A percentile compares a stretch with the other conserved stretches of the same genome.
phyloP scores from a whole-genome alignment of 2,888 invertebrate genomes.

The Eulithis testata region DNA sequence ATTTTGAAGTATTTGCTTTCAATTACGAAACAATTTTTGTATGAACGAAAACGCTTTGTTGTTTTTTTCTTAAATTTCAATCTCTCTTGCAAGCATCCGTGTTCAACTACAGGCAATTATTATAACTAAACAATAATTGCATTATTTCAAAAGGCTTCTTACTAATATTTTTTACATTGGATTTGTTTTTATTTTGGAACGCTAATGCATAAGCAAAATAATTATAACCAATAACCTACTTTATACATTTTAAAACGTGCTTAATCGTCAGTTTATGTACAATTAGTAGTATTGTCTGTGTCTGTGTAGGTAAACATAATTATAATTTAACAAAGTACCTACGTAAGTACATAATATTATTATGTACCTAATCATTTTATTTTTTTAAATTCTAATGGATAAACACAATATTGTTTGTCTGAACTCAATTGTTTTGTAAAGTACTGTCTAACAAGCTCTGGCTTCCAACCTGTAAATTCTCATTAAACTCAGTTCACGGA shows the following conservation, averaged over 20 bases:
- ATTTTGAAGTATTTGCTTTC: slow-evolving; percentile 39
- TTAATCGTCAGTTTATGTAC: too few relatives aligned
- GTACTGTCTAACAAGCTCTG: slow-evolving; percentile 6
- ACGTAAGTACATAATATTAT: too few relatives aligned
- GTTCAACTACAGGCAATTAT: background rate
- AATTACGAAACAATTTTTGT: slow-evolving; percentile 21
- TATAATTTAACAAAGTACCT: too few relatives aligned
- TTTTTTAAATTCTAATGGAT: background rate
- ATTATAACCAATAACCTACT: too few relatives aligned
- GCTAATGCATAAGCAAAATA: too few relatives aligned
- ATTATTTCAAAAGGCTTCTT: too few relatives aligned
- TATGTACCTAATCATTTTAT: too few relatives aligned
- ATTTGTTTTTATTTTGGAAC: too few relatives aligned
- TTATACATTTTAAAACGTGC: too few relatives aligned
- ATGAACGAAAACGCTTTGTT: background rate
- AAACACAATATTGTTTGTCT: background rate
- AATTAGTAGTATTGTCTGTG: too few relatives aligned
- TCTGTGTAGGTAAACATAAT: too few relatives aligned
- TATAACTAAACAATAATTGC: background rate
- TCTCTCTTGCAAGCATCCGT: background rate
- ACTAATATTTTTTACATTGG: too few relatives aligned
- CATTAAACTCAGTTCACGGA: slow-evolving; percentile 11
- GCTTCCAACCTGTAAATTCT: slow-evolving; percentile 1
- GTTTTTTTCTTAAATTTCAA: background rate
- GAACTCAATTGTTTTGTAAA: background rate